Base-by-base conservation (phyloP, 1,140 invertebrate genomes). In the Aphidius ervi region DNA sequence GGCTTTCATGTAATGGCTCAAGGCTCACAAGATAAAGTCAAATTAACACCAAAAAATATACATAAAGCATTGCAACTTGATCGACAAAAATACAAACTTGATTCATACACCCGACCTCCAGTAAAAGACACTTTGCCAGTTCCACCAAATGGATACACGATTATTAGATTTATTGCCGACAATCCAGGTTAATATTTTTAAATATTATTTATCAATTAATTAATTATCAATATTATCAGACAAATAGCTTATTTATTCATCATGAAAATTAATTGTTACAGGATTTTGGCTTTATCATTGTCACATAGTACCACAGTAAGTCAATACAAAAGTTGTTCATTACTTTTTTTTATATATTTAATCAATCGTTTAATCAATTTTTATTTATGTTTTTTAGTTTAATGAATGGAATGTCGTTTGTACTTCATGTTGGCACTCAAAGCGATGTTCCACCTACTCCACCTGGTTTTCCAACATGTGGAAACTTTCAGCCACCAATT, bases 41-140 rank as follows among this genome's bases (percentile, higher is more conserved):
- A 31, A 31, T 31, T 31, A 31, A 31, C 23, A 31, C 23, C 23
- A 31, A 2, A 31, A 3, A 31, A 31, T 31, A 4, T 31, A 2
- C 23, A 31, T 4, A 31, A 31, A 31, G 23, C 23, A 31, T 31
- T 31, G 23, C 23, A 31, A 31, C 23, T 31, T 31, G 23, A 31
- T 31, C 2, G 23, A 31, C 23, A 31, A 31, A 31, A 31, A 31
- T 31, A 31, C 23, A 31, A 31, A n/a, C n/a, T n/a, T n/a, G n/a
- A 31, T 50, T 16, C 9, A 10, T n/a, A 50, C 10, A 42, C 3
- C 9, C 46, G 83, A 46, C 88, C 92, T 8, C 87, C 90, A 9
- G 75, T 83, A 2, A 96, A 95, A 79, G 93, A 96, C 70, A 93
- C 91, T 5, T 77, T 87, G 9, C 82, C 81, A 10, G 80, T 88